phyloP scores from a whole-genome alignment of 2,888 invertebrate species.

The Temnothorax unifasciatus region DNA sequence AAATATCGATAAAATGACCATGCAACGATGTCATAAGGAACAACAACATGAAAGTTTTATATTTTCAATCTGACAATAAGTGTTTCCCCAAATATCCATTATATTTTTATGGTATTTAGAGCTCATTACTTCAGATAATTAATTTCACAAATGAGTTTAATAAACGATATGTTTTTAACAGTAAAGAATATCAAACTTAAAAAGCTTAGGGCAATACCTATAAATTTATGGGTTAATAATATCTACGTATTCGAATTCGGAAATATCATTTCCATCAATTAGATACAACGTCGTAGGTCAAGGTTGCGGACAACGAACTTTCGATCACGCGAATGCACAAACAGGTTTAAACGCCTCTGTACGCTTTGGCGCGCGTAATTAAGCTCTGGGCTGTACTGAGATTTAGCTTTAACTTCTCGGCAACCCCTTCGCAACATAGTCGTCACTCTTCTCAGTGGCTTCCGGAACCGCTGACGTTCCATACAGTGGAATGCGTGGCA shows the following conservation, averaged over 20 bases:
- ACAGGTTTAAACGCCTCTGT: slow-evolving; percentile 44
- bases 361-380: slow-evolving; percentile 40
- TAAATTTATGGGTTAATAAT: background rate
- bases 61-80: background rate
- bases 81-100: background rate
- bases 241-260: background rate
- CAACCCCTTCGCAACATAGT: slow-evolving; percentile 38
- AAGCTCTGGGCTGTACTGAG: slow-evolving; percentile 41
- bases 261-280: background rate
- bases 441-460: slow-evolving; percentile 35
- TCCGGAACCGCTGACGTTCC: slow-evolving; percentile 61
- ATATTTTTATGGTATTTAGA: background rate
- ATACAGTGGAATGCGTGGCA: slow-evolving; percentile 34
- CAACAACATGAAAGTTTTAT: background rate
- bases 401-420: slow-evolving; percentile 36
- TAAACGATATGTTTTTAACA: background rate
- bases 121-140: background rate
- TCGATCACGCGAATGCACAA: slow-evolving; percentile 44
- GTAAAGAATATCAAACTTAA: background rate
- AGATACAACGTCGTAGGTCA: slow-evolving; percentile 30
- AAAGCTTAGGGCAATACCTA: background rate
- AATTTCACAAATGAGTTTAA: background rate
- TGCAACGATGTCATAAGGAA: background rate
- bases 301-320: slow-evolving; percentile 48
- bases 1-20: slow-evolving; percentile 14